phyloP scores from a whole-genome alignment of 2,888 invertebrate species.

The Drosophila setosimentum region DNA sequence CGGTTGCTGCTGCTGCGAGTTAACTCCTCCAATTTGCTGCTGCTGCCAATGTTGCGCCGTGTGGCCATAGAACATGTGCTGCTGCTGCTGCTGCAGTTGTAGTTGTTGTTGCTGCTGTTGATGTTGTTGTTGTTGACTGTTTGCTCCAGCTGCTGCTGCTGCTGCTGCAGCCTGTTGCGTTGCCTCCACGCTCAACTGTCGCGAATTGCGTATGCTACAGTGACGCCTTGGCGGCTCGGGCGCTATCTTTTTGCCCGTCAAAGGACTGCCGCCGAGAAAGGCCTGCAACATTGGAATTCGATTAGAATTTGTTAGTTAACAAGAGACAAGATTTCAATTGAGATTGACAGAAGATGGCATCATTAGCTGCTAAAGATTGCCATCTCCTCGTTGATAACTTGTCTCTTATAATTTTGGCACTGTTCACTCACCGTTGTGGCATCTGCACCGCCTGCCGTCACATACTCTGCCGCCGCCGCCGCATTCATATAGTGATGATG shows the following conservation, averaged over 20 bases:
- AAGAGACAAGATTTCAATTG: background rate
- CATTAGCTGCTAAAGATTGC: background rate
- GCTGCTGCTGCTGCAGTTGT: conserved; percentile 42
- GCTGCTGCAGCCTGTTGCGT: conserved; percentile 46
- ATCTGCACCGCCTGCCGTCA: conserved; percentile 69
- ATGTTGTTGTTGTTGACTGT: conserved; percentile 40
- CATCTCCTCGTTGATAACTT: background rate
- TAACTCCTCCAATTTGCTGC: conserved; percentile 29
- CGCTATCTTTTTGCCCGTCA: conserved; percentile 91
- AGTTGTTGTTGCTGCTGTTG: conserved; percentile 50
- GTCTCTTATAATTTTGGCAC: background rate
- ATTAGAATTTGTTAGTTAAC: background rate
- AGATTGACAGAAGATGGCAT: background rate
- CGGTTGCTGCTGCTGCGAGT: conserved; percentile 76
- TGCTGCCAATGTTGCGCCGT: conserved; percentile 66
- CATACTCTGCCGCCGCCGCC: conserved; percentile 84
- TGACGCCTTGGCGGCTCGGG: conserved; percentile 93
- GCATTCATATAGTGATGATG: conserved; percentile 85
- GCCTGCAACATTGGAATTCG: conserved; percentile 77
- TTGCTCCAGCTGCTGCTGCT: conserved; percentile 56
- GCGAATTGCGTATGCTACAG: conserved; percentile 86
- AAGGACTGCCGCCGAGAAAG: conserved; percentile 89
- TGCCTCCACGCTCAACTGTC: conserved; percentile 66
- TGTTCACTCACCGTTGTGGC: conserved; percentile 53
- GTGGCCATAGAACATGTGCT: conserved; percentile 68